Evolutionary conservation across 2,888 invertebrate species (phyloP), one percentile per base, ranked within the genome.

Genomic region (Drosophila mimetica): DNA sequence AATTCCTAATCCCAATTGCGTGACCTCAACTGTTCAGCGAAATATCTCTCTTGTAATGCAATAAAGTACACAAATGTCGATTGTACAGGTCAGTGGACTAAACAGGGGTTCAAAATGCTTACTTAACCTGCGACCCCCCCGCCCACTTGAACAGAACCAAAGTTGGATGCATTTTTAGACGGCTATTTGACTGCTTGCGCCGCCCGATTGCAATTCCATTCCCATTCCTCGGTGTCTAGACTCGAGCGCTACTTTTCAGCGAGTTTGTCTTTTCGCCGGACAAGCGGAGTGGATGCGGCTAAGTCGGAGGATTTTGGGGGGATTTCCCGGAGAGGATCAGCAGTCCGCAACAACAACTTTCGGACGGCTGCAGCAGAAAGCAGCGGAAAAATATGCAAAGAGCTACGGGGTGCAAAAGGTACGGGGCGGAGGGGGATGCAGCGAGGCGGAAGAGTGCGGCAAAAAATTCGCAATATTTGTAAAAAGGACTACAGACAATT

Each of bases 401-500:
- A 47, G 63, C 52, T 54, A 50, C 36, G 34, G 11, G 11, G 18
- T 2, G 14, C 14, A 16, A 7, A 8, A 50, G 59, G 44, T 14
- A 14, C 16, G 25, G 14, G 14, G n/a, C n/a, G n/a, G 22, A n/a
- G n/a, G n/a, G 18, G 18, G 18, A 20, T n/a, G 22, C 44, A 16
- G 30, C 46, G 30, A 14, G 50, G 9, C 18, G 13, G 13, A 14
- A n/a, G 64, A 30, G 51, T 16, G 66, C 44, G 51, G 66, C 28
- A 37, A 59, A 64, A 77, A 70, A 67, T 67, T 70, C 75, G 86
- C 83, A 84, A 84, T 88, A 83, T 84, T 84, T 84, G 80, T 77
- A 66, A 76, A 86, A 86, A 81, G 84, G 79, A 87, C 86, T 88
- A 86, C 85, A 87, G 88, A 87, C 86, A 86, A 89, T 86, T 86